phyloP scores from a whole-genome alignment of 1,140 invertebrate genomes.

The Teleopsis dalmanni region DNA sequence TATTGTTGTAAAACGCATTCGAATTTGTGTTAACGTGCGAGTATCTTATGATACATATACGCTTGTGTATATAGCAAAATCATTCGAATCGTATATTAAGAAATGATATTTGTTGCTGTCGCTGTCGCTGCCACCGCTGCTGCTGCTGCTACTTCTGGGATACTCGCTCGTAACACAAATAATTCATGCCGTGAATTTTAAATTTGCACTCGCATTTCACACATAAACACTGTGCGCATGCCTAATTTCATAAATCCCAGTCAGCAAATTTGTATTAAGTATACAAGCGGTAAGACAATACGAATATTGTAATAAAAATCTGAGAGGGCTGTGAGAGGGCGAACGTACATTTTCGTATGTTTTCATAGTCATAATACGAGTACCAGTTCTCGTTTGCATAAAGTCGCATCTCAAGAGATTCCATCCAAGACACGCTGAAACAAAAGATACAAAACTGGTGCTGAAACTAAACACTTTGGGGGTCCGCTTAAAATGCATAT shows the following conservation, averaged over 20 bases:
- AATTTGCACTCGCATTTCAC: neutral
- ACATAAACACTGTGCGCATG: neutral
- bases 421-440: neutral
- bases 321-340: neutral
- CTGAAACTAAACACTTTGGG: conserved; percentile 12
- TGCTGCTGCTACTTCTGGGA: neutral
- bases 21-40: neutral
- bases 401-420: neutral
- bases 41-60: neutral
- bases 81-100: neutral
- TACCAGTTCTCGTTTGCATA: neutral
- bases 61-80: neutral
- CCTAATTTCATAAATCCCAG: conserved; percentile 3
- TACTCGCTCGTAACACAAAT: neutral
- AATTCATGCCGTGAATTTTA: conserved; percentile 3
- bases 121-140: too few species aligned
- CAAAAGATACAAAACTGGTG: conserved; percentile 10
- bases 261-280: neutral
- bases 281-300: neutral
- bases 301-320: neutral
- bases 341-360: neutral
- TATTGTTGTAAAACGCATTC: neutral
- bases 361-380: neutral
- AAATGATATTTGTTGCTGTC: neutral
- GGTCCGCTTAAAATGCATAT: too few species aligned